These are phyloP conservation scores for Siphonodentalium dalli DNA, from an alignment of 2,888 invertebrate species.

Conservation along the genomic window DNA sequence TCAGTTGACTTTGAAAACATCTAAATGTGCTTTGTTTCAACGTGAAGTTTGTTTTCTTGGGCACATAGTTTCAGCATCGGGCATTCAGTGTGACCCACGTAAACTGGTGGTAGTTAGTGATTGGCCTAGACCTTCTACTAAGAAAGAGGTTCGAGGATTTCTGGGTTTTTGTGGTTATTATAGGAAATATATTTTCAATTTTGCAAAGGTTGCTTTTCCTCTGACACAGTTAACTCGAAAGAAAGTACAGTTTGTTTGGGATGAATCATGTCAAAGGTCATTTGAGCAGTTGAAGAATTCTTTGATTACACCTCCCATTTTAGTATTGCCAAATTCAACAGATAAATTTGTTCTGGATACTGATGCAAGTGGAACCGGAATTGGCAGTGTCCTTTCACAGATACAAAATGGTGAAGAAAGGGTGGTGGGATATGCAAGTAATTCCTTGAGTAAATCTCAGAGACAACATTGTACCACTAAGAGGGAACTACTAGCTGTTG, in stretches of 20 bases:
- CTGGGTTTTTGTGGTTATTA: constrained; percentile 7
- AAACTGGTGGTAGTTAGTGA: constrained; percentile 3
- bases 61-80: constrained; percentile 2
- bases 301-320: neutral
- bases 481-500: no score
- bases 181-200: neutral
- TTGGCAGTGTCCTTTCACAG: constrained; percentile 14
- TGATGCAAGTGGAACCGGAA: constrained; percentile 17
- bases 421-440: constrained; percentile 10
- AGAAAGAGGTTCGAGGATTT: constrained; percentile 2
- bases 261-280: neutral
- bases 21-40: constrained; percentile 10
- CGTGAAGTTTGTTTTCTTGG: constrained; percentile 1
- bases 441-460: constrained; percentile 2
- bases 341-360: constrained; percentile 13
- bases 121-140: constrained; percentile 4
- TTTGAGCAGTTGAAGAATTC: neutral
- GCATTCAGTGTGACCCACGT: neutral
- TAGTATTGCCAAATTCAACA: constrained; percentile 3
- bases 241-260: neutral
- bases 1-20: constrained; percentile 12
- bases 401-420: constrained; percentile 16
- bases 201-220: neutral
- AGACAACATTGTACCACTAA: no score
- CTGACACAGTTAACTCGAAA: neutral